These are phyloP conservation scores for Pyrrhia umbra DNA, from an alignment of 2,888 invertebrate species.

Conservation along the genomic window DNA sequence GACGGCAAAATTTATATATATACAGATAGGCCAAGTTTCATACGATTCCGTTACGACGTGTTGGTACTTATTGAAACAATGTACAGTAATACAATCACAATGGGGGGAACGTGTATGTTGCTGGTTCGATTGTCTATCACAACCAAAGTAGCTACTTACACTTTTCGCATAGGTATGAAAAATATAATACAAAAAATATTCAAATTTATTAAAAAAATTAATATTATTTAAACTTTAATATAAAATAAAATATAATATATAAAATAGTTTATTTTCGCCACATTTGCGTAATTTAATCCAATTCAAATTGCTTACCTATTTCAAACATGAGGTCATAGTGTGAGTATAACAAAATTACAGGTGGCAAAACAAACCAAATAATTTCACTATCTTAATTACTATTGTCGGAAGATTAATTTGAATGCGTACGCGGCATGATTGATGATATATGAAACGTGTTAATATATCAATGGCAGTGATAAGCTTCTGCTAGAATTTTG, in stretches of 20 bases:
- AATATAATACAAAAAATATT: too few relatives aligned
- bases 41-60: conserved; percentile 22
- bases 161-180: background rate
- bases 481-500: conserved; percentile 19
- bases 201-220: background rate
- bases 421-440: conserved; percentile 44
- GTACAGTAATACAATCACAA: conserved; percentile 37
- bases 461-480: conserved; percentile 5
- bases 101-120: conserved; percentile 13
- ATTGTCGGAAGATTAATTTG: conserved; percentile 31
- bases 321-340: too few relatives aligned
- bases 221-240: background rate
- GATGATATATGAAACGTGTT: conserved; percentile 23
- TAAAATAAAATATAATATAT: too few relatives aligned
- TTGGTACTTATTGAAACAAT: conserved; percentile 37
- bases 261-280: background rate
- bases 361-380: conserved; percentile 4
- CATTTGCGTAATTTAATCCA: conserved; percentile 23
- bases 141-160: background rate
- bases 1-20: conserved; percentile 10
- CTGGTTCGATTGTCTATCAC: conserved; percentile 22
- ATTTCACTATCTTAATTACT: conserved; percentile 28
- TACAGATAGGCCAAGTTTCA: conserved; percentile 29
- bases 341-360: too few relatives aligned
- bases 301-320: too few relatives aligned